A percentile compares a stretch with the other conserved stretches of the same genome.
phyloP scores from a whole-genome alignment of 92 coral and sea anemone genomes.

The Actinernus sp. region DNA sequence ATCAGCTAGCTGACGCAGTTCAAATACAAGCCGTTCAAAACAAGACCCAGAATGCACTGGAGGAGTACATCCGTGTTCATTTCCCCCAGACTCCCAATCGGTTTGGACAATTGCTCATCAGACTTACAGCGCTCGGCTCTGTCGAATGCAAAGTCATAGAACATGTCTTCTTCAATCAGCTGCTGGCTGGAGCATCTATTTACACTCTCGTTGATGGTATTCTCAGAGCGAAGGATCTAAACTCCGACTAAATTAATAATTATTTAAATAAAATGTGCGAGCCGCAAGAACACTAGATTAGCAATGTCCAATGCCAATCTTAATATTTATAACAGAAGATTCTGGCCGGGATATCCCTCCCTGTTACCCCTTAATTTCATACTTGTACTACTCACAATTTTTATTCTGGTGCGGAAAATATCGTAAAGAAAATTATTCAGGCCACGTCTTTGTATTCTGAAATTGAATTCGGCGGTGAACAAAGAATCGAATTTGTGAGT shows the following conservation, averaged over 20 bases:
- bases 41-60: conserved; percentile 96
- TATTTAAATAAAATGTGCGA: too few species aligned
- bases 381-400: too few species aligned
- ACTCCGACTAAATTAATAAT: conserved; percentile 17
- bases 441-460: too few species aligned
- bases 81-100: conserved; percentile 75
- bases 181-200: conserved; percentile 90
- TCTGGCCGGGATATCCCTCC: too few species aligned
- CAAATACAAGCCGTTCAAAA: conserved; percentile 98
- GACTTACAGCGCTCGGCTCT: conserved; percentile 81
- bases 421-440: too few species aligned
- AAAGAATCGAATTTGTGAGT: too few species aligned
- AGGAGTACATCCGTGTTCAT: conserved; percentile 84
- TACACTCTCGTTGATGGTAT: conserved; percentile 87
- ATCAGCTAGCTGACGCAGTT: conserved; percentile 85
- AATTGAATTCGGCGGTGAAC: too few species aligned
- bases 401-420: too few species aligned
- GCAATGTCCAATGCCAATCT: too few species aligned
- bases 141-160: conserved; percentile 85
- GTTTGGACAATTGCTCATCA: conserved; percentile 86
- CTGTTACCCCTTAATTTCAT: too few species aligned
- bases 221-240: conserved; percentile 71
- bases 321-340: too few species aligned
- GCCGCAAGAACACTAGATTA: too few species aligned
- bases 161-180: conserved; percentile 83